Evolutionary conservation across 2,888 invertebrate species (phyloP), one percentile per base, ranked within the genome.

Genomic region (Pollenia griseotomentosa): DNA sequence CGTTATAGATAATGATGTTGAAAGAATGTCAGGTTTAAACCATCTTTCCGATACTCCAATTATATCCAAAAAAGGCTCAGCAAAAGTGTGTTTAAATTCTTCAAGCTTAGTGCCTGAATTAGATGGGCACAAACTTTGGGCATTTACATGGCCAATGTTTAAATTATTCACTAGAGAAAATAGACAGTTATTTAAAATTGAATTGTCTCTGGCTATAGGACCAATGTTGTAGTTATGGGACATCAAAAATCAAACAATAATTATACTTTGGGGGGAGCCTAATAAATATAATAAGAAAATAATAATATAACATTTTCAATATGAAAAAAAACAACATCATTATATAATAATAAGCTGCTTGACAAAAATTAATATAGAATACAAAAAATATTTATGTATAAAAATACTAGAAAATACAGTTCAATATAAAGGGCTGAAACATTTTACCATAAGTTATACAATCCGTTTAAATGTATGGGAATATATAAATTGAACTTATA

Each of bases 71-170:
- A 8, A 11, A 19, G 46, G 19, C 0, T 66, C 11, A 11, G 7
- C 1, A 46, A 66, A 66, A 46, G n/a, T 42, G n/a, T 11, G 1
- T 19, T 66, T 66, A 66, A 66, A 66, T 19, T 66, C 65, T 1
- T 66, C 65, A 14, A 66, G 65, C 12, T 66, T 66, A 46, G 46
- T 48, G 19, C 23, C 11, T 11, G 46, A 66, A 19, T 44, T 19
- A 11, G 65, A 66, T 8, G 65, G 65, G 8, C 46, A 46, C 8
- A 66, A 66, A 46, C 65, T 66, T 66, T 61, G 61, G 14, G 61
- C 61, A 61, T 61, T 61, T 4, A 40, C 6, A 61, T 61, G 61
- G 8, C 61, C 46, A 16, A 66, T 46, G 12, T 66, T 66, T 19
- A 46, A 66, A 16, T 19, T 19, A 19, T 46, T 8, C 6, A 16